phyloP scores from a whole-genome alignment of 2,888 invertebrate species.

The Nipponacmea schrenckii region DNA sequence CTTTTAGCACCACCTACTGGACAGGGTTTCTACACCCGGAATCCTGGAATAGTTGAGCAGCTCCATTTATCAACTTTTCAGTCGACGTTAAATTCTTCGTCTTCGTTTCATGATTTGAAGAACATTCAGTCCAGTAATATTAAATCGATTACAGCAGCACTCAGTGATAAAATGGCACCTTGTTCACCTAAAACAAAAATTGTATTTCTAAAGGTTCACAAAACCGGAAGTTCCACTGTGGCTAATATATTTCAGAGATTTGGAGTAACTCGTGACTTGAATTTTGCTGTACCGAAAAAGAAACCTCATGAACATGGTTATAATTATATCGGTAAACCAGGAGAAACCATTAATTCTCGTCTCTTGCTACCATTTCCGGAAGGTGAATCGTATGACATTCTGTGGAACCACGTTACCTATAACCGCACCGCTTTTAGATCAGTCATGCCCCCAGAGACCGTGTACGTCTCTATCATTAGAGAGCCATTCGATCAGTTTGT shows the following conservation, averaged over 20 bases:
- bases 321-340: constrained; percentile 30
- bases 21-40: too few species aligned
- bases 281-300: constrained; percentile 28
- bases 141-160: too few species aligned
- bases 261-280: constrained; percentile 11
- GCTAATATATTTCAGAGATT: constrained; percentile 21
- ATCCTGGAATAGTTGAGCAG: too few species aligned
- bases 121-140: too few species aligned
- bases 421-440: constrained; percentile 28
- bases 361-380: constrained; percentile 11
- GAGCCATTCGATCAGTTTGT: constrained; percentile 38
- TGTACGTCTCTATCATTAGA: constrained; percentile 35
- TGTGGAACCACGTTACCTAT: constrained; percentile 25
- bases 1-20: too few species aligned
- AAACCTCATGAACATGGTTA: constrained; percentile 24
- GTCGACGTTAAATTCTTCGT: too few species aligned
- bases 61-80: too few species aligned
- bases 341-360: constrained; percentile 3
- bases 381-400: constrained; percentile 16
- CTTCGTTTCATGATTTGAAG: too few species aligned
- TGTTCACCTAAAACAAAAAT: constrained; percentile 14
- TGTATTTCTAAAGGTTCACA: constrained; percentile 22
- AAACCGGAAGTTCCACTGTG: constrained; percentile 22
- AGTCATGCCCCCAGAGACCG: constrained; percentile 35
- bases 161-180: not conserved